A percentile compares a stretch with the other conserved stretches of the same genome.
phyloP scores from a whole-genome alignment of 2,113 vertebrate species.

The Misgurnus anguillicaudatus region DNA sequence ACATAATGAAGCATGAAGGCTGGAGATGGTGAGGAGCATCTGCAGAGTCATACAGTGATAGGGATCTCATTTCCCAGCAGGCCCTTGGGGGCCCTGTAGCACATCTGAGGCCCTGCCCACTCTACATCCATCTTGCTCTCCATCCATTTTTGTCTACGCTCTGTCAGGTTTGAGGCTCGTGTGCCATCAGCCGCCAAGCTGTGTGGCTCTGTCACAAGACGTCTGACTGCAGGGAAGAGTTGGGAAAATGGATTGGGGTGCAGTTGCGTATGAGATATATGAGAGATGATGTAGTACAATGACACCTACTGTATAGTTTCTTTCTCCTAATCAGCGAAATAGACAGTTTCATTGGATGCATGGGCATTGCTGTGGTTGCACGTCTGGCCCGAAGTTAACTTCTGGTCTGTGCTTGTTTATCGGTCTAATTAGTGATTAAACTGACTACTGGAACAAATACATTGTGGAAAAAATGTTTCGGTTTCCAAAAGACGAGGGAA shows the following conservation, averaged over 20 bases:
- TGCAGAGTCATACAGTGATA: slow-evolving; percentile 86
- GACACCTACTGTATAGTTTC: no score
- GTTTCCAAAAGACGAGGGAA: no score
- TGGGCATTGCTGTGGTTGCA: no score
- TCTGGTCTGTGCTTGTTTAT: no score
- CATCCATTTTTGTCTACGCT: slow-evolving; percentile 69
- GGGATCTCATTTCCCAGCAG: slow-evolving; percentile 83
- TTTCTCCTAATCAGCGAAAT: no score
- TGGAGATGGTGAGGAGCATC: slow-evolving; percentile 82
- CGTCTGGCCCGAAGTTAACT: no score
- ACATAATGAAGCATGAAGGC: slow-evolving; percentile 86
- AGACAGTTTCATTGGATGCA: no score
- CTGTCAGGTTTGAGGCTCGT: slow-evolving; percentile 78
- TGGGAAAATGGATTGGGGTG: not conserved
- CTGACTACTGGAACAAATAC: no score
- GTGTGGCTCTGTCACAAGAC: slow-evolving; percentile 41
- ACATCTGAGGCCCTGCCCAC: slow-evolving; percentile 78
- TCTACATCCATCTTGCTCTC: slow-evolving; percentile 53
- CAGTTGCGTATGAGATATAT: slow-evolving; percentile 16
- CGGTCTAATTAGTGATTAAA: no score
- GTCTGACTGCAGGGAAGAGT: slow-evolving; percentile 3
- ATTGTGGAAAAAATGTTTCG: no score
- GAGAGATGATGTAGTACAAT: not conserved
- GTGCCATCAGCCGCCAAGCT: slow-evolving; percentile 66
- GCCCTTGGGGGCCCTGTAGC: slow-evolving; percentile 76